phyloP scores from a whole-genome alignment of 1,140 invertebrate species.

The Chelonus insularis region DNA sequence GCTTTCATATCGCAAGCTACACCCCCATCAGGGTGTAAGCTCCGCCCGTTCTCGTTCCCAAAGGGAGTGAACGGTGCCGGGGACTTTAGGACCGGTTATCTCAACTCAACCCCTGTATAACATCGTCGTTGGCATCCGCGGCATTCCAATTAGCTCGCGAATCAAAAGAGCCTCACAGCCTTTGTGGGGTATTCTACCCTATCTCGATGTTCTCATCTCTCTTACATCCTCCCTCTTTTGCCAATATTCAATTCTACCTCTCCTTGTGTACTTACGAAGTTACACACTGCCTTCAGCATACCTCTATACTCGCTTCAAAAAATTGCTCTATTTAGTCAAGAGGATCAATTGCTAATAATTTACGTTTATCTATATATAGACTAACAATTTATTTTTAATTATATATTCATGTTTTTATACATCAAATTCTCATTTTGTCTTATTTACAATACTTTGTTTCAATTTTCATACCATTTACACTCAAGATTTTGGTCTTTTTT shows the following conservation, averaged over 20 bases:
- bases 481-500: no score
- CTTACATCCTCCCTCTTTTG: not conserved
- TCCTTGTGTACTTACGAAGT: not conserved
- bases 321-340: no score
- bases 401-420: no score
- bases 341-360: no score
- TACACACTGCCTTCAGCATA: not conserved
- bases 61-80: slow-evolving; percentile 20
- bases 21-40: slow-evolving; percentile 45
- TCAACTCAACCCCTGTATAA: slow-evolving; percentile 31
- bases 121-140: slow-evolving; percentile 58
- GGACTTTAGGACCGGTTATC: slow-evolving; percentile 46
- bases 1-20: slow-evolving; percentile 37
- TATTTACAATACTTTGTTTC: no score
- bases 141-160: slow-evolving; percentile 61
- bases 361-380: no score
- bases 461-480: no score
- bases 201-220: not conserved
- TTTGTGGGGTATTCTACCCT: slow-evolving; percentile 55
- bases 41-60: slow-evolving; percentile 47
- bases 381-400: no score
- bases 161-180: slow-evolving; percentile 60
- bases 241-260: slow-evolving; percentile 14
- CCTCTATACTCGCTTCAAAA: not conserved
- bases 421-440: no score